Conservation (phyloP, 1,140 invertebrate genomes). For the Rhopalosiphum maidis region DNA sequence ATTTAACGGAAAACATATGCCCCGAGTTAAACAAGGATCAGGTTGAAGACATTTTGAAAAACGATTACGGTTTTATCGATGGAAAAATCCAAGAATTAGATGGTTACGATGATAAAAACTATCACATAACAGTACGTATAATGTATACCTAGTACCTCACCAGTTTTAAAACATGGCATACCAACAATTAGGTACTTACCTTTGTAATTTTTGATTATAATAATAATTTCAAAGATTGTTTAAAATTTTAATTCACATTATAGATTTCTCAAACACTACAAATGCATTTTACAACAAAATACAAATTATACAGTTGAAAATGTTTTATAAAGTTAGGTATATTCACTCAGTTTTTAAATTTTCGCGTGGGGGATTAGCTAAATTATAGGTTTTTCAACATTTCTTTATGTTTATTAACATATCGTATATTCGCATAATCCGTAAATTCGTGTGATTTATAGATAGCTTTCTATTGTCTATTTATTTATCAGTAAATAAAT, state of each 20-base stretch:
- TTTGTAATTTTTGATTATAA: no score
- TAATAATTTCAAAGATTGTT: background rate
- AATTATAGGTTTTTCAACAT: background rate
- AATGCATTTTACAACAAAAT: background rate
- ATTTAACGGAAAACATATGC: slow-evolving; percentile 27
- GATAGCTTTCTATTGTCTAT: no score
- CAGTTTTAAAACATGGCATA: background rate
- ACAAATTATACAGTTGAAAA: background rate
- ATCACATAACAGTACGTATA: slow-evolving; percentile 40
- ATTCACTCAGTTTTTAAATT: background rate
- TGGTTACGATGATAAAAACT: slow-evolving; percentile 52
- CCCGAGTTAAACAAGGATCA: background rate
- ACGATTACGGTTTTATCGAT: slow-evolving; percentile 45
- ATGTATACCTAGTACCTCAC: background rate
- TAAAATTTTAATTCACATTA: background rate
- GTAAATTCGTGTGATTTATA: no score
- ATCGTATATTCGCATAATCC: no score
- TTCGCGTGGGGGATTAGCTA: no score
- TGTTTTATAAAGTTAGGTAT: background rate
- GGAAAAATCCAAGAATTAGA: slow-evolving; percentile 45
- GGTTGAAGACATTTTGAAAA: slow-evolving; percentile 12
- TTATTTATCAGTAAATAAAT: no score
- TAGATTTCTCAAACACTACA: background rate
- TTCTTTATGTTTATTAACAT: background rate
- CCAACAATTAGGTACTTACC: background rate